These are phyloP conservation scores for Caenorhabditis becei DNA, from an alignment of 2,888 invertebrate species.

Conservation along the genomic window DNA sequence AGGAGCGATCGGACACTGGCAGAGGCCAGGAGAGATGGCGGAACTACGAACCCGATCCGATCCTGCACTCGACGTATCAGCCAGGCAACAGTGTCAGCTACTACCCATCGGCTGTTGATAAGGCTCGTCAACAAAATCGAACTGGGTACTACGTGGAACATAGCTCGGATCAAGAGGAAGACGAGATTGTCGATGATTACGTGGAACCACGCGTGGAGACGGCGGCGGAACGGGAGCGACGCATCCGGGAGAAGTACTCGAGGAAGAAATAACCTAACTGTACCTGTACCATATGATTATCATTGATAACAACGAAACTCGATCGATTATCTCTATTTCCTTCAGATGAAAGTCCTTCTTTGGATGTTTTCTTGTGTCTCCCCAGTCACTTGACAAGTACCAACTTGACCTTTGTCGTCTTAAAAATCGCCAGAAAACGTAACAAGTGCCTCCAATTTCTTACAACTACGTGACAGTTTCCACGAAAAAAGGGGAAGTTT, in stretches of 20 bases:
- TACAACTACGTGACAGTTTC: constrained; percentile 24
- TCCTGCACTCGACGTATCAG: constrained; percentile 52
- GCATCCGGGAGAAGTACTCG: constrained; percentile 57
- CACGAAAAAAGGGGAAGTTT: too few relatives aligned
- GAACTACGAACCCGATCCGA: constrained; percentile 33
- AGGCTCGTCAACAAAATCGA: constrained; percentile 4
- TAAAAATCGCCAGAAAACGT: constrained; percentile 16
- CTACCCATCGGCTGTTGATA: constrained; percentile 44
- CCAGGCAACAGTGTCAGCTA: constrained; percentile 56
- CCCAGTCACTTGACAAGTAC: constrained; percentile 30
- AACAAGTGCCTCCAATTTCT: constrained; percentile 7
- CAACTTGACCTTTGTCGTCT: constrained; percentile 41
- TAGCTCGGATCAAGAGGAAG: constrained; percentile 42
- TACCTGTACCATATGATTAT: not conserved
- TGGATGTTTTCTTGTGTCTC: constrained; percentile 8
- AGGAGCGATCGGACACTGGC: constrained; percentile 14
- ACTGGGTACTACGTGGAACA: constrained; percentile 48
- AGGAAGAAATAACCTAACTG: constrained; percentile 20
- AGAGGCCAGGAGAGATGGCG: constrained; percentile 20
- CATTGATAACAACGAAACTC: not conserved
- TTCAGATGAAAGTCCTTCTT: not conserved
- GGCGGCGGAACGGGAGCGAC: constrained; percentile 40
- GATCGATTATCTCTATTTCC: not conserved
- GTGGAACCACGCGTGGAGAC: constrained; percentile 23
- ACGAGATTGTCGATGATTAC: constrained; percentile 11